Evolutionary conservation across 2,113 vertebrate species (phyloP), one percentile per base, ranked within the genome.

Genomic region (Vimba vimba): DNA sequence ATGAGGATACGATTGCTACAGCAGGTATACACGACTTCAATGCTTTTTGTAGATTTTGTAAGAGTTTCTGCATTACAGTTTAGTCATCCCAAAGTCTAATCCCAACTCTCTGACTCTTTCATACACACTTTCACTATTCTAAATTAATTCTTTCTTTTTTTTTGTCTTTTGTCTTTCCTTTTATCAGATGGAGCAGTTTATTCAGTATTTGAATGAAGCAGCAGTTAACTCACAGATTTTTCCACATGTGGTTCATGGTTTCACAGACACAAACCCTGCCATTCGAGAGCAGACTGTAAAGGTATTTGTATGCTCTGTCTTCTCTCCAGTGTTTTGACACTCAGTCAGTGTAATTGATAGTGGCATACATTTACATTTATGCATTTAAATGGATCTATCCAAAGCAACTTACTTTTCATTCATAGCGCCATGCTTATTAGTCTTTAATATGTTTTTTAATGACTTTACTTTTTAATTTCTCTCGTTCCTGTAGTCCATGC

Each of bases 231-330:
- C 95, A 15, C 97, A 98, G 93, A 97, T 98, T 79, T 98, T 98
- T 85, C 97, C 97, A 21, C 97, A 98, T 0, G 96, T 98, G 0
- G 95, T 97, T 19, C 96, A 97, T 1, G 97, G 97, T 73, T 98
- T 98, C 91, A 95, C 97, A 79, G 97, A 98, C 90, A 97, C 97
- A 85, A 98, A 98, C 92, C 97, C 97, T 0, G 97, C 97, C 90
- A 97, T 98, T 90, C 95, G 97, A 78, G 97, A 98, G 86, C 97
- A 98, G 92, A 98, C 97, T 0, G 97, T 98, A 27, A 98, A 98
- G 97, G 97, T 98, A 88, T 17, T 21, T 69, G 10, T 17, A 59
- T 73, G 15, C 23, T 79, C 21, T 6, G 13, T 47, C 47, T 30
- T 19, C 15, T 33, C 47, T 55, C 15, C 7, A 17, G 74, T 21